Percentiles rank a stretch among this genome's conserved stretches.
These are phyloP conservation scores for Orthosia cruda DNA, from an alignment of 2,888 invertebrate species.

Conservation along the genomic window DNA sequence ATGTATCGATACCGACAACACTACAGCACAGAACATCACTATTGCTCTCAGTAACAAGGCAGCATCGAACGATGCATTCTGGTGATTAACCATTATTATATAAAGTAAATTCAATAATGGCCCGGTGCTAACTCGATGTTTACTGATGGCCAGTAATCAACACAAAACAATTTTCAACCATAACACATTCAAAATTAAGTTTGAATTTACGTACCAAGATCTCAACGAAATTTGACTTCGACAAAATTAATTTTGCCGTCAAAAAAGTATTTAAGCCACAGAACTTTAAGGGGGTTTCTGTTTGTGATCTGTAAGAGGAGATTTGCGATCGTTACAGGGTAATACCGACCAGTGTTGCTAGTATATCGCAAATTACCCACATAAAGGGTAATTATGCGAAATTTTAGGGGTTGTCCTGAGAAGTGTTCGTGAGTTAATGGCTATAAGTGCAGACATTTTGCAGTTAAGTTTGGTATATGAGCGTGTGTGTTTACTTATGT, in stretches of 20 bases:
- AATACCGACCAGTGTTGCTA: slow-evolving; percentile 85
- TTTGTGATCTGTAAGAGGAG: slow-evolving; percentile 44
- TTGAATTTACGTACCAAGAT: slow-evolving; percentile 67
- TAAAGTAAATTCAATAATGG: slow-evolving; percentile 92
- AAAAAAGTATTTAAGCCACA: slow-evolving; percentile 60
- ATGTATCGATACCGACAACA: slow-evolving; percentile 32
- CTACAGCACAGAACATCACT: slow-evolving; percentile 71
- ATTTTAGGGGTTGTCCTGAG: slow-evolving; percentile 81
- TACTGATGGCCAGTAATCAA: slow-evolving; percentile 79
- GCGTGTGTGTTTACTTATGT: slow-evolving; percentile 63
- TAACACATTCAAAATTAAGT: slow-evolving; percentile 66
- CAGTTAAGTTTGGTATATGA: slow-evolving; percentile 67
- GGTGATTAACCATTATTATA: slow-evolving; percentile 91
- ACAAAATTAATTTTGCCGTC: slow-evolving; percentile 63
- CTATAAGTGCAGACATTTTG: slow-evolving; percentile 66
- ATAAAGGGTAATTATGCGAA: slow-evolving; percentile 87
- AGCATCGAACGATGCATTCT: slow-evolving; percentile 89
- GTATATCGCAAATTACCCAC: slow-evolving; percentile 87
- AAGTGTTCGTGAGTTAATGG: slow-evolving; percentile 84
- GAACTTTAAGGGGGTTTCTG: slow-evolving; percentile 42
- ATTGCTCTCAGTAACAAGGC: slow-evolving; percentile 86
- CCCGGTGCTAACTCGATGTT: slow-evolving; percentile 88
- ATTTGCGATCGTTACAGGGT: slow-evolving; percentile 72
- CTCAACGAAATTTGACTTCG: slow-evolving; percentile 65
- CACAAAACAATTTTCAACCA: slow-evolving; percentile 67